A percentile compares a stretch with the other conserved stretches of the same genome.
These are phyloP conservation scores for Anguilla marmorata DNA, from an alignment of 2,797 vertebrate genomes.

Conservation along the genomic window DNA sequence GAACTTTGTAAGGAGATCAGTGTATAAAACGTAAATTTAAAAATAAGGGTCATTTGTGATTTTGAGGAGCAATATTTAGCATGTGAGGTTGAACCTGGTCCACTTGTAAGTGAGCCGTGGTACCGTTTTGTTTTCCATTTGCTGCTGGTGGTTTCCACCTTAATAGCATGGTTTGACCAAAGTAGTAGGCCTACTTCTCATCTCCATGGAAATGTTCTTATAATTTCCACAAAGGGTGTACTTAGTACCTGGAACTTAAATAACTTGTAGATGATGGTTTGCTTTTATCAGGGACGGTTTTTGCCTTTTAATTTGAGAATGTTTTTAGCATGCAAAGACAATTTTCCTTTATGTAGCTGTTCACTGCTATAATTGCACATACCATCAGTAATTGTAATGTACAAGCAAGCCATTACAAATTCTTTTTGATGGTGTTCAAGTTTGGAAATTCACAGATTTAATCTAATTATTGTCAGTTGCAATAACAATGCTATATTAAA, in stretches of 20 bases:
- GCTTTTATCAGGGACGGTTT: background rate
- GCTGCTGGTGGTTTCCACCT: background rate
- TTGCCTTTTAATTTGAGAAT: background rate
- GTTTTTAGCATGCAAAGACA: background rate
- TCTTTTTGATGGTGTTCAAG: background rate
- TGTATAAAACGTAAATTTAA: background rate
- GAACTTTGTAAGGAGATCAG: background rate
- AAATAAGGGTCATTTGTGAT: background rate
- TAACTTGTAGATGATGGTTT: background rate
- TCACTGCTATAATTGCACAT: background rate
- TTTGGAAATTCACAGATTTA: background rate
- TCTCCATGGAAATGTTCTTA: background rate
- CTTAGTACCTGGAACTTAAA: background rate
- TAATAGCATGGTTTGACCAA: constrained; percentile 1
- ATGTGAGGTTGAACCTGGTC: background rate
- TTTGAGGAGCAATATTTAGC: background rate
- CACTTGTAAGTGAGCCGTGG: background rate
- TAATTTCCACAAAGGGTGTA: background rate
- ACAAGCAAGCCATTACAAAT: background rate
- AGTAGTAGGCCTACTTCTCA: background rate
- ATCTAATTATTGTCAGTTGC: background rate
- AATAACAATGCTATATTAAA: background rate
- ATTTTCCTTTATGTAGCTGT: background rate
- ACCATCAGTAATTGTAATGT: background rate
- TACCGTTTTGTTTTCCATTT: background rate